Evolutionary conservation across 2,113 vertebrate species (phyloP), one percentile per base, ranked within the genome.

Genomic region (Datnioides undecimradiatus): DNA sequence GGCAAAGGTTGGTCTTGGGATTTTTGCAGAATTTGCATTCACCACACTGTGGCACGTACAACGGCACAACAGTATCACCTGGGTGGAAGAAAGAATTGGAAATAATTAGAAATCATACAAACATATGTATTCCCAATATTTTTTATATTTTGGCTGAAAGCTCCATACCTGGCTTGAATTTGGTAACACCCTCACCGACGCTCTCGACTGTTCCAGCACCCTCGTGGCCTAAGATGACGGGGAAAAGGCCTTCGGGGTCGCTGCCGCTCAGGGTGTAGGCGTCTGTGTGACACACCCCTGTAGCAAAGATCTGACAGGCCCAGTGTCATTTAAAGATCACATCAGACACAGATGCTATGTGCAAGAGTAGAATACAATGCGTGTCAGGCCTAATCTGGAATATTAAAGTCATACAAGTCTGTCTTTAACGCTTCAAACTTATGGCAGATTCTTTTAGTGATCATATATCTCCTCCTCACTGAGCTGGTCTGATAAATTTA

Each of bases 141-240:
- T 11, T 36, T 1, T 43, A 6, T 4, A 11, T 51, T 23, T 45
- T 19, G 12, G 8, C n/a, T 14, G 21, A 5, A 40, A n/a, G 58
- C 12, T 36, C 10, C 52, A 38, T 64, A 98, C 98, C 98, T 17
- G 96, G 92, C 87, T 97, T 97, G 70, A 99, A 94, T 77, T 95
- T 97, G 45, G 96, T 98, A 78, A 99, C 97, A 60, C 97, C 97
- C 85, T 98, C 96, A 0, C 98, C 98, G 34, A 95, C 90, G 7
- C 97, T 98, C 90, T 98, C 97, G 17, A 98, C 96, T 2, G 95
- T 81, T 2, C 97, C 96, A 3, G 94, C 93, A 0, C 96, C 96
- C 83, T 98, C 96, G 1, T 98, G 97, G 12, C 96, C 96, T 84
- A 98, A 54, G 82, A 96, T 96, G 55, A 96, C 91, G 1, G 97